Evolutionary conservation across 2,888 invertebrate genomes (phyloP), one percentile per base, ranked within the genome.

Genomic region (Druceiella hillmani): DNA sequence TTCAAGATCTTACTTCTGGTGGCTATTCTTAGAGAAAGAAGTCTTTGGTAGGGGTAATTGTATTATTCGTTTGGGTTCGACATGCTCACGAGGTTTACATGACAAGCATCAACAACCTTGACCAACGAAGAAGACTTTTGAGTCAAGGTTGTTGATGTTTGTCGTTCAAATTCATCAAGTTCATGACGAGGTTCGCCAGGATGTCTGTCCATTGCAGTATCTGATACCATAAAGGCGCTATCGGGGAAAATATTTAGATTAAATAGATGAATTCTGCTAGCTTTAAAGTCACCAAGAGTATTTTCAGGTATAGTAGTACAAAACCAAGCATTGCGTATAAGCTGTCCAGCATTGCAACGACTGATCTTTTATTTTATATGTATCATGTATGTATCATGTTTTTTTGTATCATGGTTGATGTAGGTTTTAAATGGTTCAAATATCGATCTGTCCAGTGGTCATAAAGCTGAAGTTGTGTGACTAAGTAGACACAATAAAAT

Each of bases 351-450:
- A 22, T 42, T 41, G 39, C 43, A 48, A 4, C 51, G 47, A 26
- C 33, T 27, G 3, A 46, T 43, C 47, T 49, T 49, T 44, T 46
- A 13, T 50, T 30, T 42, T 42, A 35, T 36, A 36, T 34, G 38
- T 35, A 47, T 43, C 3, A 22, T 26, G 16, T 36, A 39, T 42
- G 48, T 47, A 10, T 42, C 48, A 3, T 48, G 16, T 45, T 43
- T 11, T 17, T 49, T 48, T 16, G 43, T 48, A 29, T 48, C 50
- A 14, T 22, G 30, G 17, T 36, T 36, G 20, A 40, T 48, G 32
- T 45, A 50, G 4, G 28, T 51, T 46, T 52, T 51, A 24, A 50
- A 45, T 37, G 50, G 50, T 28, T 40, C 38, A 35, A 50, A 52
- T 33, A 50, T 27, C n/a, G 39, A 20, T 34, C 24, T 17, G 36